phyloP scores from a whole-genome alignment of 30 jellyfish, hydroid and myxozoan genomes.

The Aurelia coerulea region DNA sequence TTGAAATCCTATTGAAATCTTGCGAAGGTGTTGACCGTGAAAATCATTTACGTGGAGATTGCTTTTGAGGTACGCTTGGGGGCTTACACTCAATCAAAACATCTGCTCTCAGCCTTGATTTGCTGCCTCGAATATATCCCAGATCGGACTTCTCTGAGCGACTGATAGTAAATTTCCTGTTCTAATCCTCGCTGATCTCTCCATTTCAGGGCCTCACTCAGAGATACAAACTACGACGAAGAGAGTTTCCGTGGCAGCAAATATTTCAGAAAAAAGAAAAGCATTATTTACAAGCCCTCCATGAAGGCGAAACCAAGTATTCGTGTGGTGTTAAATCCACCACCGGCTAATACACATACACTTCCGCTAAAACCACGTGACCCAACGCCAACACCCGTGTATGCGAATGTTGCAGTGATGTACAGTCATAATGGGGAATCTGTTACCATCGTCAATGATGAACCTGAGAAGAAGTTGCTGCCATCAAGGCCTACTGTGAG shows the following conservation, averaged over 20 bases:
- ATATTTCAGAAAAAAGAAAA: background rate
- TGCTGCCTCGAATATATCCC: no score
- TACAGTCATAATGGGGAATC: slow-evolving; percentile 14
- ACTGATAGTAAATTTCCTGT: no score
- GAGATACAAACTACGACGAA: slow-evolving; percentile 47
- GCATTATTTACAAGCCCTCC: slow-evolving; percentile 52
- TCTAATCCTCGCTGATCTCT: no score
- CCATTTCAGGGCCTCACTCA: slow-evolving; percentile 47
- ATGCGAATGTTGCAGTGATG: slow-evolving; percentile 22
- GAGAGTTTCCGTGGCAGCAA: slow-evolving; percentile 37
- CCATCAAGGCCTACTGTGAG: slow-evolving; percentile 69
- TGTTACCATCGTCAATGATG: background rate
- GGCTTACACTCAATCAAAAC: no score
- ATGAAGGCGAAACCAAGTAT: slow-evolving; percentile 55
- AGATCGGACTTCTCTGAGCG: no score
- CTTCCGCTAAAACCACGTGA: slow-evolving; percentile 49
- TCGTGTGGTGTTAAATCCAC: slow-evolving; percentile 22
- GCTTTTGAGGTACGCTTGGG: no score
- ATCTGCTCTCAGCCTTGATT: no score
- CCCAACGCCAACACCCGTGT: slow-evolving; percentile 44
- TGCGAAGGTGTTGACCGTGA: no score
- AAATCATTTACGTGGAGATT: no score
- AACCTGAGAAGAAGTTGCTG: background rate
- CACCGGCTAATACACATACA: slow-evolving; percentile 31
- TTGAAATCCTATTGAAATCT: no score